These are phyloP conservation scores for Oxygymnocypris stewartii DNA, from an alignment of 2,113 vertebrate species.

Conservation along the genomic window DNA sequence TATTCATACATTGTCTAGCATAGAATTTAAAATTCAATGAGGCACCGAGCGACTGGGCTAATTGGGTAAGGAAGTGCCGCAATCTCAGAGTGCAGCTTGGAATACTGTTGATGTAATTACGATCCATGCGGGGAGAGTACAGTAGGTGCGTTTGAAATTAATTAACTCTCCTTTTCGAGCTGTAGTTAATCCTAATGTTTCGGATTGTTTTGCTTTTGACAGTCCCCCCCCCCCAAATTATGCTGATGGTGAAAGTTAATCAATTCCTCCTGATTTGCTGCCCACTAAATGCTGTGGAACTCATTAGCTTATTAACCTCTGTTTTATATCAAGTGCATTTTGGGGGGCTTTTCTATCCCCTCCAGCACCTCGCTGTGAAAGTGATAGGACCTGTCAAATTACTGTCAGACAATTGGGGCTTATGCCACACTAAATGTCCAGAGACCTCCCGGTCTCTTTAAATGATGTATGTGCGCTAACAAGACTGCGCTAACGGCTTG, in stretches of 20 bases:
- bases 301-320: constrained; percentile 62
- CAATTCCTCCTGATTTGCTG: constrained; percentile 64
- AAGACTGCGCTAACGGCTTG: constrained; percentile 40
- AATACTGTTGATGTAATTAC: constrained; percentile 80
- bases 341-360: constrained; percentile 39
- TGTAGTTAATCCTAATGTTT: constrained; percentile 61
- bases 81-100: constrained; percentile 71
- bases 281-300: constrained; percentile 65
- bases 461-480: constrained; percentile 30
- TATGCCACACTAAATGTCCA: constrained; percentile 38
- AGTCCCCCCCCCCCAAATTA: constrained; percentile 43
- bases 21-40: constrained; percentile 66
- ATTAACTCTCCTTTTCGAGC: constrained; percentile 71
- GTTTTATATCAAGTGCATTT: constrained; percentile 59
- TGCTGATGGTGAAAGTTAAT: constrained; percentile 73
- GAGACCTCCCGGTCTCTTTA: constrained; percentile 46
- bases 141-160: constrained; percentile 75
- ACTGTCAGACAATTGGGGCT: constrained; percentile 43
- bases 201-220: constrained; percentile 60
- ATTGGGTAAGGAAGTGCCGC: constrained; percentile 73
- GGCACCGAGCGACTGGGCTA: constrained; percentile 76
- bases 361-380: constrained; percentile 44
- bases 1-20: constrained; percentile 72
- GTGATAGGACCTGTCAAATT: constrained; percentile 57
- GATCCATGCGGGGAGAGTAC: constrained; percentile 71